These are phyloP conservation scores for Aphidius gifuensis DNA, from an alignment of 1,140 invertebrate species.

Conservation along the genomic window DNA sequence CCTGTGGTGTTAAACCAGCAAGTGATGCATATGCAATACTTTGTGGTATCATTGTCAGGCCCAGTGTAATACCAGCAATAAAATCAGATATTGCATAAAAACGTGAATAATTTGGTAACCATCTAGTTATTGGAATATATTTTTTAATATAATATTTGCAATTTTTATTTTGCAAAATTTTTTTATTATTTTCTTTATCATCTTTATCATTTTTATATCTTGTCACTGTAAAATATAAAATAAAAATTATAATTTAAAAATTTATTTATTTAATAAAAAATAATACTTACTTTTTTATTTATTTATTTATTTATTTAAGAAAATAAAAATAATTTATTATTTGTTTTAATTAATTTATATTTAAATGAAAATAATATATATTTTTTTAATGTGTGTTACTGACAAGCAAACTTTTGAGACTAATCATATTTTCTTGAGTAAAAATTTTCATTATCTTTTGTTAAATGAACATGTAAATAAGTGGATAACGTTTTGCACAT, in stretches of 20 bases:
- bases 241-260: background rate
- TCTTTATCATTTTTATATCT: conserved; percentile 18
- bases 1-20: conserved; percentile 70
- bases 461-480: too few relatives aligned
- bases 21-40: conserved; percentile 79
- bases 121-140: conserved; percentile 59
- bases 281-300: background rate
- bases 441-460: too few relatives aligned
- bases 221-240: conserved; percentile 12
- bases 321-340: too few relatives aligned
- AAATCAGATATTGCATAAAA: conserved; percentile 62
- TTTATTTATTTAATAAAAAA: background rate
- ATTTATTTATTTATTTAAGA: too few relatives aligned
- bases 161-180: conserved; percentile 4
- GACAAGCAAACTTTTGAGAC: background rate
- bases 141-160: conserved; percentile 25
- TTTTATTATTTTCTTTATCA: background rate
- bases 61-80: conserved; percentile 75
- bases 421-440: conserved; percentile 6
- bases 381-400: background rate
- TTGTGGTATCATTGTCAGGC: conserved; percentile 79
- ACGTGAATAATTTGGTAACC: conserved; percentile 64
- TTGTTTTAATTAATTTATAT: too few relatives aligned
- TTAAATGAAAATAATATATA: too few relatives aligned
- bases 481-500: conserved; percentile 3